Base-by-base conservation (phyloP, 1,140 invertebrate species). In the Phymastichus coffea region DNA sequence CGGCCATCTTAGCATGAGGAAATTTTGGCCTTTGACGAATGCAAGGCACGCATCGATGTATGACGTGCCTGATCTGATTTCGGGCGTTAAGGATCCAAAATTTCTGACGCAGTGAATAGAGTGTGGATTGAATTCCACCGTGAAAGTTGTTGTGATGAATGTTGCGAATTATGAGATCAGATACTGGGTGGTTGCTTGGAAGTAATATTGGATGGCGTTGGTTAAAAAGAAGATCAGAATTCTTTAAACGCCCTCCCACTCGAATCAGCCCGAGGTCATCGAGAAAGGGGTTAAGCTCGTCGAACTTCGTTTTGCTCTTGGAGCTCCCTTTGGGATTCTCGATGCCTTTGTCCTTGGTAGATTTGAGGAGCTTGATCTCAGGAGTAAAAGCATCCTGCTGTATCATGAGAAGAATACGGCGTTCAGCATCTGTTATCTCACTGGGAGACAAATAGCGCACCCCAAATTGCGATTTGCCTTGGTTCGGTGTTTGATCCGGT, bases 81-180 rank as follows among this genome's bases (percentile, higher is more conserved):
- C 28, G 40, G 22, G 40, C 53, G 22, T 46, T 17, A 22, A 46
- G 33, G 7, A 23, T 23, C 53, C 53, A 55, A 44, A 35, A 55
- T 33, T 23, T 44, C 22, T 19, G n/a, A 22, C 53, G 40, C 6
- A 55, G 19, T 17, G 17, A 4, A 15, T 55, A 33, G 1, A 55
- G 14, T 3, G 41, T 33, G n/a, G 40, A 10, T 55, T 55, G 41
- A 7, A 17, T 10, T 4, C 52, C 53, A 17, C 28, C 26, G 25
- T 46, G 28, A 14, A 17, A 8, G 37, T 2, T 15, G 22, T 1
- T 35, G 3, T 22, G 19, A 15, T 46, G 41, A 15, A 23, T 9
- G n/a, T 56, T 4, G 4, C 2, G 1, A 9, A 46, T 23, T 15
- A 46, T 35, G 1, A 56, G 12, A n/a, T 46, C 33, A 15, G 43